Evolutionary conservation across 2,113 vertebrate genomes (phyloP).

Genomic region (Neodon shergylaensis): DNA sequence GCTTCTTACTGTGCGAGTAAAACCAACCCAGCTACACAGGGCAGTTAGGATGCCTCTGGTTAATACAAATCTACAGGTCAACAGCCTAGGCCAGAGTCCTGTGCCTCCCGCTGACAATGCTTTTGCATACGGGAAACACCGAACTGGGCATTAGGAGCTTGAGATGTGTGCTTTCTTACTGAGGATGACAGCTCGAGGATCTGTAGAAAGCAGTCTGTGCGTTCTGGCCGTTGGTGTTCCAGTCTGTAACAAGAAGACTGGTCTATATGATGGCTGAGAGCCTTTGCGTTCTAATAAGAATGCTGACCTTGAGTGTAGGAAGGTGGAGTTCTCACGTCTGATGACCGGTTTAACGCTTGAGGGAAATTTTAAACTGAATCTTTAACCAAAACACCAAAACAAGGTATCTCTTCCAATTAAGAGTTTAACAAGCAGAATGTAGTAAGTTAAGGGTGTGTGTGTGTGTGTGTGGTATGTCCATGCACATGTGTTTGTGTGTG

Average conservation of each 20-base stretch:
- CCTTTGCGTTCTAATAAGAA: background rate
- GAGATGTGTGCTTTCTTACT: slow-evolving; percentile 2
- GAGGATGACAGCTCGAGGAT: background rate
- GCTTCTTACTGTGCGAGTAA: slow-evolving; percentile 7
- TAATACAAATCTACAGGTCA: background rate
- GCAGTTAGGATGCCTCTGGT: background rate
- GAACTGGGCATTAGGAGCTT: slow-evolving; percentile 3
- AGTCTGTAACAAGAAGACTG: background rate
- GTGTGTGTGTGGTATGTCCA: background rate
- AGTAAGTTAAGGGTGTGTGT: background rate
- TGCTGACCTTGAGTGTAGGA: background rate
- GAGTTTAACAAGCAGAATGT: slow-evolving; percentile 2
- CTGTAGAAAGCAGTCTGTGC: background rate
- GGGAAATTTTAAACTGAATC: background rate
- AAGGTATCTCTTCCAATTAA: background rate
- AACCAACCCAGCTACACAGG: background rate
- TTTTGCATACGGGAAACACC: background rate
- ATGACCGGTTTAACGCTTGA: background rate
- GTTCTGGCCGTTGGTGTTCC: slow-evolving; percentile 9
- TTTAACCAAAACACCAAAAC: slow-evolving; percentile 5
- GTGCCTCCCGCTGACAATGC: background rate
- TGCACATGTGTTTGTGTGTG: background rate
- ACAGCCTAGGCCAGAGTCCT: background rate
- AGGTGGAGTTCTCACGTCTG: background rate
- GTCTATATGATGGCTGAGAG: background rate